phyloP scores from a whole-genome alignment of 2,797 vertebrate genomes.

The Esox masquinongy region DNA sequence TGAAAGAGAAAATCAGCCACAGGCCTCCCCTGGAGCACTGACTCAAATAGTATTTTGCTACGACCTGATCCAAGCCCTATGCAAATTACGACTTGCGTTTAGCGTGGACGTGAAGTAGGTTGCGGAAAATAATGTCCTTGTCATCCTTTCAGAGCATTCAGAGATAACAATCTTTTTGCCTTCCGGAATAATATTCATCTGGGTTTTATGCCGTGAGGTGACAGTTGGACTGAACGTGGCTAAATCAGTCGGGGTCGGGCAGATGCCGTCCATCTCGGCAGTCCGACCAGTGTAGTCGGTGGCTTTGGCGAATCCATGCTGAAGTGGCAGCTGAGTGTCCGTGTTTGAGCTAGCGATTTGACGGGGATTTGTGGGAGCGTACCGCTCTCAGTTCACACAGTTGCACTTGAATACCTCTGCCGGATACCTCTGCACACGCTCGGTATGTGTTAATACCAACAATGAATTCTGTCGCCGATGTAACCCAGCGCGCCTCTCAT shows the following conservation, averaged over 20 bases:
- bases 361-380: background rate
- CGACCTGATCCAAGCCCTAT: background rate
- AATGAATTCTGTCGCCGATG: conserved; percentile 51
- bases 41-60: background rate
- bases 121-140: background rate
- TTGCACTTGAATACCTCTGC: background rate
- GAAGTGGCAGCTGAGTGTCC: background rate
- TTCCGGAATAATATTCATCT: conserved; percentile 32
- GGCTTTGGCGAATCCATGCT: background rate
- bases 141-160: conserved; percentile 19
- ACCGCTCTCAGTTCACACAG: conserved; percentile 26
- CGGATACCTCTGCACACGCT: conserved; percentile 1
- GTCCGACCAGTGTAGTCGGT: background rate
- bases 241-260: conserved; percentile 23
- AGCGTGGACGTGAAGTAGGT: background rate
- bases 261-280: background rate
- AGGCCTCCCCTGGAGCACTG: background rate
- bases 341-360: conserved; percentile 26
- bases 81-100: background rate
- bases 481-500: conserved; percentile 29
- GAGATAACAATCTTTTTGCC: conserved; percentile 53
- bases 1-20: conserved; percentile 21
- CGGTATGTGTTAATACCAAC: conserved; percentile 40
- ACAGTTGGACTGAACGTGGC: background rate
- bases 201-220: conserved; percentile 10